Evolutionary conservation across 2,888 invertebrate genomes (phyloP), one percentile per base, ranked within the genome.

Genomic region (Smittia aterrima): DNA sequence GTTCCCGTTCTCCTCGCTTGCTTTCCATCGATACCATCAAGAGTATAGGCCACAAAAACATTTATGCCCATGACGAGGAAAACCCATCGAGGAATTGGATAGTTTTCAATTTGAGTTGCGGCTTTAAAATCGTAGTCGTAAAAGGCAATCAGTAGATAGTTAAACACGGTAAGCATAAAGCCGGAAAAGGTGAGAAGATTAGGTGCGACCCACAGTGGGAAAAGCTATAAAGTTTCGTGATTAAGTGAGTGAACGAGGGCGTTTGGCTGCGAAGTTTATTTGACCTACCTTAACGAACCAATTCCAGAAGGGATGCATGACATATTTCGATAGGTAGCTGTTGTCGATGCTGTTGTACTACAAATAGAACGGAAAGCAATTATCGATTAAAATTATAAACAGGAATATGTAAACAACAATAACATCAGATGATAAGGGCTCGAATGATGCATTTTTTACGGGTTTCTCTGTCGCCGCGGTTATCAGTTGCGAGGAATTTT

Each of bases 261-360:
- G n/a, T n/a, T n/a, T n/a, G n/a, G n/a, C n/a, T n/a, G n/a, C n/a
- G n/a, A n/a, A n/a, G n/a, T n/a, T 74, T 25, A 27, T 1, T 64
- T 58, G 54, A 47, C 32, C 87, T 86, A 98, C 98, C 90, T 97
- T 89, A 9, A 99, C 97, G 79, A 96, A 90, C 88, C 90, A 90
- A 84, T 99, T 94, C 99, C 99, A 99, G 84, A 99, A 98, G 25
- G 99, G 99, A 84, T 99, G 98, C 92, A 98, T 98, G 78, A 99
- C 89, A 89, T 99, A 96, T 78, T 93, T 92, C 82, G 98, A 96
- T 74, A 99, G 87, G 41, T 96, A 91, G 82, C 96, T 96, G 62
- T 95, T 97, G 82, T 99, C 99, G 80, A 96, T 87, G 74, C 95
- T 94, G 83, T 90, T 96, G 82, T 99, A 99, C 98, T 99, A 89